phyloP scores from a whole-genome alignment of 2,888 invertebrate species.

The Ischnura elegans region DNA sequence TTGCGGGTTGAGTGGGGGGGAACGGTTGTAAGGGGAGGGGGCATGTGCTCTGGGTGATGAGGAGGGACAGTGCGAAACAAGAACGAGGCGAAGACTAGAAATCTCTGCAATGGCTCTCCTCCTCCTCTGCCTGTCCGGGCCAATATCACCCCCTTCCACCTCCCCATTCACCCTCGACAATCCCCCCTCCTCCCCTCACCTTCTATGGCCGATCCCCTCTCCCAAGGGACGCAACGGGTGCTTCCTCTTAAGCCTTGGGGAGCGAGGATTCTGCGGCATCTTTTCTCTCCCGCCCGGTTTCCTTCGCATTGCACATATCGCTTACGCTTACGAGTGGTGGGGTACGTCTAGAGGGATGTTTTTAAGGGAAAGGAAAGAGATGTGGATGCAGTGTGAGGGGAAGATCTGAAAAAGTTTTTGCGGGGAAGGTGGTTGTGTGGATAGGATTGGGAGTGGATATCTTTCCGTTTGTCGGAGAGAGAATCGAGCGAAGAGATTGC shows the following conservation, averaged over 20 bases:
- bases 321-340: not conserved
- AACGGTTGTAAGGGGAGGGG: not conserved
- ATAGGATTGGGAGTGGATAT: constrained; percentile 19
- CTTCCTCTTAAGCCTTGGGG: constrained; percentile 61
- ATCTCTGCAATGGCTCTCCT: constrained; percentile 43
- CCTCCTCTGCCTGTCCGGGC: not conserved
- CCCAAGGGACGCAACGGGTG: constrained; percentile 21
- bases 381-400: not conserved
- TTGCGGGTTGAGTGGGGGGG: not conserved
- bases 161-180: not conserved
- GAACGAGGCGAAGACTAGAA: not conserved
- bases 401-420: not conserved
- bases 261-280: constrained; percentile 49
- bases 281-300: not conserved
- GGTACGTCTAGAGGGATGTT: not conserved
- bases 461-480: not conserved
- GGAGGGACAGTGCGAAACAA: not conserved
- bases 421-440: not conserved
- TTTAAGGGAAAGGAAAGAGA: not conserved
- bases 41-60: not conserved
- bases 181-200: not conserved
- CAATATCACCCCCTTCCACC: not conserved
- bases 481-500: not conserved
- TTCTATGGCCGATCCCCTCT: not conserved
- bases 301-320: constrained; percentile 37